phyloP scores from a whole-genome alignment of 2,113 vertebrate genomes.

The Odontophorus gujanensis region DNA sequence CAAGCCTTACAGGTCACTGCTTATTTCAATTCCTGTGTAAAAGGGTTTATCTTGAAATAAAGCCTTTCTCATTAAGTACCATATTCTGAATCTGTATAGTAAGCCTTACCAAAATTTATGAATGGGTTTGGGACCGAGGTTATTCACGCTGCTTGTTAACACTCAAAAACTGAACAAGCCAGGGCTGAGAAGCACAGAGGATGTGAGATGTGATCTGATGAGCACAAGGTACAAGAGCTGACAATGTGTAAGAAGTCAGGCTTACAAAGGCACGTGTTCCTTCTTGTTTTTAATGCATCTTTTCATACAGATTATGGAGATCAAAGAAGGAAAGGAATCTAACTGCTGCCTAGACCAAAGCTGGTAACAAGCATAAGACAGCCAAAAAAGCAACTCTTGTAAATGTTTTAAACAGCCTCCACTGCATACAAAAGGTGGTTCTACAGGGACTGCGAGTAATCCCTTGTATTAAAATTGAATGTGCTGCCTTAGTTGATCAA shows the following conservation, averaged over 20 bases:
- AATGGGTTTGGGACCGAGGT: neutral
- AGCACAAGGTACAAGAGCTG: neutral
- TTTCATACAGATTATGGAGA: neutral
- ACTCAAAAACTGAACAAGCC: neutral
- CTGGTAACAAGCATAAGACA: neutral
- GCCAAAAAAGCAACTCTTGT: neutral
- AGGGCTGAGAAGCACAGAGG: neutral
- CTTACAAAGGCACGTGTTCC: neutral
- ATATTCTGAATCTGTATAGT: neutral
- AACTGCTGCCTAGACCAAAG: neutral
- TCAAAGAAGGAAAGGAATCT: slow-evolving; percentile 26
- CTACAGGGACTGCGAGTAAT: neutral
- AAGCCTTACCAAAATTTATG: neutral
- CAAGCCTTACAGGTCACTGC: neutral
- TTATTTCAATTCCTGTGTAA: neutral
- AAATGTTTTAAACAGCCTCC: slow-evolving; percentile 10
- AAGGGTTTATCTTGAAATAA: neutral
- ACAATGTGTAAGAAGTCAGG: neutral
- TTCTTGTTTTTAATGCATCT: neutral
- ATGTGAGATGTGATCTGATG: neutral
- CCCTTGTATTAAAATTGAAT: slow-evolving; percentile 17
- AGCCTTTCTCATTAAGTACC: neutral
- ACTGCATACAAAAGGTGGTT: neutral
- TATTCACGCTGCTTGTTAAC: neutral
- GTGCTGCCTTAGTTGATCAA: neutral